Base-by-base conservation (phyloP, 2,113 vertebrate species). In the Bothrops jararaca region DNA sequence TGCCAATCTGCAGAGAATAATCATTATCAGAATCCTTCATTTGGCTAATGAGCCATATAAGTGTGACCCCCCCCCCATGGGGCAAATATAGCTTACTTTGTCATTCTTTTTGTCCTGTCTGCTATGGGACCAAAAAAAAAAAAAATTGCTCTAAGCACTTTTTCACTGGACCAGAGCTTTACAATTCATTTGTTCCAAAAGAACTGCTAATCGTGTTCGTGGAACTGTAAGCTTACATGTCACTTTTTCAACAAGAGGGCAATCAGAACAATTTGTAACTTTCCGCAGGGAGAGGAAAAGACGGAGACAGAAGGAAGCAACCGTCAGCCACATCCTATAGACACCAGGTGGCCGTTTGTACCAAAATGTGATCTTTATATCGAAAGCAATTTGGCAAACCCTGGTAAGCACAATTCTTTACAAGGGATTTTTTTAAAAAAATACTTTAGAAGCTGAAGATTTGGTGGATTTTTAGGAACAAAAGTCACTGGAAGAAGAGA, bases 101-200 rank as follows among this genome's bases (percentile, higher is more conserved):
- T 91, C 74, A 93, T 91, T 93, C 34, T 45, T 26, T 74, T 86
- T 90, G 88, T 86, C 92, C 88, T 92, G 56, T n/a, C 92, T 90
- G 23, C 24, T 64, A 60, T 26, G 57, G 85, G 85, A 86, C 85
- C 1, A 11, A 60, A 5, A 12, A 54, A 90, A 53, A 90, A 57
- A 52, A 64, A 85, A 90, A 23, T 5, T 50, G n/a, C 20, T 45
- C 80, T 34, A 54, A 93, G 60, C 34, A 12, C 48, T 64, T 60
- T 58, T 89, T 57, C 56, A 90, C 54, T 86, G 39, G 13, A 90
- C 26, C 88, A 26, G 45, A 60, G 54, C 88, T 85, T 85, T 89
- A 92, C 42, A 89, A 90, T 54, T 23, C 88, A 89, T 85, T 86
- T 60, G 29, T 54, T 92, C 42, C 42, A 39, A 86, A 86, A 57